Base-by-base conservation (phyloP, 2,888 invertebrate genomes). In the Tigriopus californicus region DNA sequence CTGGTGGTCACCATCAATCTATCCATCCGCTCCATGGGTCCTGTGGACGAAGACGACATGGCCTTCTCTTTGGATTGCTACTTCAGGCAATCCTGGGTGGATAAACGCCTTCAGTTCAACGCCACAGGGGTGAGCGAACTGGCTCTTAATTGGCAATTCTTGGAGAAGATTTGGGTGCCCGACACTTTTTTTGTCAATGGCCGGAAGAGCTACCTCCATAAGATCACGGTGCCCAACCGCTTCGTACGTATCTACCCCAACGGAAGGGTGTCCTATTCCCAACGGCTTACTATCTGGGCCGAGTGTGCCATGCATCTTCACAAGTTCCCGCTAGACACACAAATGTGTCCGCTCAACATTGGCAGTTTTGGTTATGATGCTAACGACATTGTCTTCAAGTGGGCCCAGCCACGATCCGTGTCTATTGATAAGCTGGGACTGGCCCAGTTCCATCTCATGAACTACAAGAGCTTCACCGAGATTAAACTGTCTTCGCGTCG, bases 151-250 rank as follows among this genome's bases (percentile, higher is more conserved):
- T 75, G 76, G 69, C 71, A 74, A 40, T 75, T 77, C 67, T 66
- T 78, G 60, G 74, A 76, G 62, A 71, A 73, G 63, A 74, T 78
- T 13, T 78, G 78, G 78, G 76, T 75, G 63, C 78, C 78, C 0
- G 77, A 77, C 67, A 77, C 77, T 1, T 77, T 72, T 64, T 74
- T 77, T 66, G 68, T 74, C 62, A 77, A 77, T 64, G 76, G 76
- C 1, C 73, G 73, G 62, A 70, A 72, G 41, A 76, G 76, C 1
- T 73, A 76, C 63, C 70, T 77, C 20, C 77, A 78, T 66, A 72
- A 72, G 54, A 75, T 77, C 61, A 76, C 78, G 0, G 73, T 72
- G 10, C 74, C 75, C 2, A 77, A 77, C 64, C 73, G 59, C n/a
- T 59, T 59, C 42, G 59, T 59, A n/a, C 15, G 59, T n/a, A 49